Evolutionary conservation across 92 coral and sea anemone species (phyloP), one percentile per base, ranked within the genome.

Genomic region (Heteractis magnifica): DNA sequence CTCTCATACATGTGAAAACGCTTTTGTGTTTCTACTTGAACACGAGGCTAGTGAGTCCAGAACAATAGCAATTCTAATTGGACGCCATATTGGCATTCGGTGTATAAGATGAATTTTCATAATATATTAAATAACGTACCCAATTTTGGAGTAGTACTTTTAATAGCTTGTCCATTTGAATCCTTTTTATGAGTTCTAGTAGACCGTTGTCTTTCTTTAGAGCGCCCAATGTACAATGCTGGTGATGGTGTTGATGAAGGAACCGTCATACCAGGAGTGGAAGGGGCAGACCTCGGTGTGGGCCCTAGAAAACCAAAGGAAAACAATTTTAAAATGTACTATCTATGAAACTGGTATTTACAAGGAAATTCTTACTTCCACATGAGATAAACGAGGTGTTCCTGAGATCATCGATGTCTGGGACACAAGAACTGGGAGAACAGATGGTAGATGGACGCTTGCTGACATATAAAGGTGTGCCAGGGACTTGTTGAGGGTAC

Each of bases 341-440:
- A 34, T 34, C 44, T 34, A 34, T 34, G 44, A 34, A 34, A 34
- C 44, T 34, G 44, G 44, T 34, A 34, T 34, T 34, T 34, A 34
- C 44, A 34, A 34, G 44, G 34, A 26, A 34, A 34, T 75, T 77
- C 77, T 81, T 70, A 81, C 84, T 81, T 70, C 65, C 84, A 71
- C 51, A 81, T 1, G 77, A 49, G 12, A 84, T 14, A 52, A 56
- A 44, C 52, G 79, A 49, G 48, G 71, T 15, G 48, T 56, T 52
- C 11, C 52, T 77, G 6, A 20, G 83, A 71, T 84, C 81, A 14
- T 90, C 94, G 70, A 90, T 85, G 18, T 90, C 94, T 26, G 94
- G 94, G 6, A 90, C 91, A 81, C 58, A 23, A 44, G 87, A 86
- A 8, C 70, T 83, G 49, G 94, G 94, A 75, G 94, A 90, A 15